Evolutionary conservation across 2,113 vertebrate species (phyloP).

Genomic region (Ifrita kowaldi): DNA sequence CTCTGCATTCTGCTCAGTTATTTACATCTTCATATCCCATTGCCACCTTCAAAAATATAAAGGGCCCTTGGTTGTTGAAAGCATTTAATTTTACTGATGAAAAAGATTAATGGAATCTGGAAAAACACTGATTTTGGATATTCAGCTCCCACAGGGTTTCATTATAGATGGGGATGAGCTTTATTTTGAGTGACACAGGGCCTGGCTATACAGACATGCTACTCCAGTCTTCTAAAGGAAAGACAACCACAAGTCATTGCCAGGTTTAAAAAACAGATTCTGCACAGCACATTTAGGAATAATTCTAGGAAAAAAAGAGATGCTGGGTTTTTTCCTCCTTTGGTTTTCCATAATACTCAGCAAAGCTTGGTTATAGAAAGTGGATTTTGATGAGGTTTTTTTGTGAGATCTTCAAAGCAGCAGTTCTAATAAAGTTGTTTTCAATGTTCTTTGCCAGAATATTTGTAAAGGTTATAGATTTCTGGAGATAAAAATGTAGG

Average conservation of each 20-base stretch:
- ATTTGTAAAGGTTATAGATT: background rate
- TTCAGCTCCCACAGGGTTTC: background rate
- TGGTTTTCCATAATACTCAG: background rate
- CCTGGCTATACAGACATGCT: background rate
- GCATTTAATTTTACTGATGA: background rate
- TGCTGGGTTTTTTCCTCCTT: background rate
- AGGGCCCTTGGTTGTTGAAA: background rate
- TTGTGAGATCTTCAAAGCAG: background rate
- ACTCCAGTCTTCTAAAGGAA: background rate
- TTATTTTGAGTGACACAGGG: background rate
- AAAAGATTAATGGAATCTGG: background rate
- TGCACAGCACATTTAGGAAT: background rate
- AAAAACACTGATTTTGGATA: background rate
- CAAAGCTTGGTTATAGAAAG: background rate
- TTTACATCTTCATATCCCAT: background rate
- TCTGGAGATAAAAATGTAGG: background rate
- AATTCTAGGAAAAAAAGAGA: background rate
- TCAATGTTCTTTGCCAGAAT: background rate
- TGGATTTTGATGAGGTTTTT: background rate
- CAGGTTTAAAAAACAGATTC: background rate
- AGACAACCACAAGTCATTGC: background rate
- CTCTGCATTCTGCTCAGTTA: background rate
- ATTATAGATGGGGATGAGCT: background rate
- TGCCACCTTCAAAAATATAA: background rate
- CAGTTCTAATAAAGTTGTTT: background rate